phyloP scores from a whole-genome alignment of 2,113 vertebrate genomes.

The Mus musculus region DNA sequence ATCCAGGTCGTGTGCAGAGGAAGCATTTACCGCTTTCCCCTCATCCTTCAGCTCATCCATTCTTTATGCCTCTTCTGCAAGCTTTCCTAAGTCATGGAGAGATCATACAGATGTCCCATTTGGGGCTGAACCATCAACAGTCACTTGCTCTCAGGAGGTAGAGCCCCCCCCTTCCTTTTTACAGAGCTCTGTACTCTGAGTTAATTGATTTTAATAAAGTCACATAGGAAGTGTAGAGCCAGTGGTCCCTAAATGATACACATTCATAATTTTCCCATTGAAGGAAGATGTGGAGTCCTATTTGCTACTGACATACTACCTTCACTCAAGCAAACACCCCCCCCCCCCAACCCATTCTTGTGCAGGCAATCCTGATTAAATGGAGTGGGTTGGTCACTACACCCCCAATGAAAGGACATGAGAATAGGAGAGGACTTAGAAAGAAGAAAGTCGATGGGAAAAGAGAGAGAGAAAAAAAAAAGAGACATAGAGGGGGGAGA shows the following conservation, averaged over 20 bases:
- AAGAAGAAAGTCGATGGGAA: neutral
- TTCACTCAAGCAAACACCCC: neutral
- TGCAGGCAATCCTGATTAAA: neutral
- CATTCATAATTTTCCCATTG: neutral
- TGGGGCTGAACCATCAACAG: neutral
- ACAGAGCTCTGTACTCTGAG: neutral
- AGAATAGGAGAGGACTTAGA: neutral
- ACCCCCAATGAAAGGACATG: neutral
- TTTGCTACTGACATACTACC: too few species aligned
- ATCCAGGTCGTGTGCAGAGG: neutral
- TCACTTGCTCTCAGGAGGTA: neutral
- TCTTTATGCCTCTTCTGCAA: neutral
- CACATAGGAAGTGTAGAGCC: neutral
- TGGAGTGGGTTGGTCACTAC: neutral
- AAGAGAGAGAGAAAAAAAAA: neutral
- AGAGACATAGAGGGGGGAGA: too few species aligned
- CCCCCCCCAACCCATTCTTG: neutral
- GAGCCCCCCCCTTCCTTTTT: neutral
- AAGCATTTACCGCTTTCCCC: neutral
- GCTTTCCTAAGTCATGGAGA: neutral
- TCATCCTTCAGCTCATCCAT: neutral
- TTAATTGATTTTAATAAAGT: neutral
- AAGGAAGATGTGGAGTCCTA: too few species aligned
- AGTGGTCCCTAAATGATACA: neutral
- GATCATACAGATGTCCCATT: too few species aligned